Evolutionary conservation across 2,888 invertebrate genomes (phyloP), one percentile per base, ranked within the genome.

Genomic region (Euplexia lucipara): DNA sequence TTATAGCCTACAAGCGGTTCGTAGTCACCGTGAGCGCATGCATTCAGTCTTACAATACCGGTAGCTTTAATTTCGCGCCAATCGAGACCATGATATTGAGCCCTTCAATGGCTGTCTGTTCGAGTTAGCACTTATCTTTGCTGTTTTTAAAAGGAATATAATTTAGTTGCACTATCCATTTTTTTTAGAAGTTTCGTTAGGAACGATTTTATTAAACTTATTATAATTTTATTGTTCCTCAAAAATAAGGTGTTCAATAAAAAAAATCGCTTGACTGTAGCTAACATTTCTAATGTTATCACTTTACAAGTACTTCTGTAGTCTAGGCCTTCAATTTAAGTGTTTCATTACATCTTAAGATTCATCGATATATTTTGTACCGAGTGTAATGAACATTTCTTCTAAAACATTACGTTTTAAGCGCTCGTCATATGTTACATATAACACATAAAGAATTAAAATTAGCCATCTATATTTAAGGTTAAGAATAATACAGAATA

Each of bases 61-160:
- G 83, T 83, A 83, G 83, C 83, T 72, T 80, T 81, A 79, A 83
- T 82, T 78, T 78, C 77, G 77, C 83, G 77, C 70, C 79, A 79
- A 83, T 83, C 56, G 49, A 57, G 51, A 62, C 47, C 73, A 70
- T 70, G 63, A 68, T 67, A 64, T 68, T 64, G 71, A 60, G 47
- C 52, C 63, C 59, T 70, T 52, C 58, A 56, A 59, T 70, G 42
- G 58, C 54, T 73, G 58, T 62, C 58, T 47, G n/a, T 44, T 37
- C 44, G n/a, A 39, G 44, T 70, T 59, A 62, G 35, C 45, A 49
- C 47, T 34, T 12, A 35, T 48, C 39, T 53, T 74, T 39, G 30
- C 20, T 37, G 10, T 18, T 14, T 20, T 1, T 73, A 41, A 45
- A 58, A 35, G n/a, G 2, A 47, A 6, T 47, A 37, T 52, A 18